These are phyloP conservation scores for Nettapus auritus DNA, from an alignment of 2,113 vertebrate species.

Conservation along the genomic window DNA sequence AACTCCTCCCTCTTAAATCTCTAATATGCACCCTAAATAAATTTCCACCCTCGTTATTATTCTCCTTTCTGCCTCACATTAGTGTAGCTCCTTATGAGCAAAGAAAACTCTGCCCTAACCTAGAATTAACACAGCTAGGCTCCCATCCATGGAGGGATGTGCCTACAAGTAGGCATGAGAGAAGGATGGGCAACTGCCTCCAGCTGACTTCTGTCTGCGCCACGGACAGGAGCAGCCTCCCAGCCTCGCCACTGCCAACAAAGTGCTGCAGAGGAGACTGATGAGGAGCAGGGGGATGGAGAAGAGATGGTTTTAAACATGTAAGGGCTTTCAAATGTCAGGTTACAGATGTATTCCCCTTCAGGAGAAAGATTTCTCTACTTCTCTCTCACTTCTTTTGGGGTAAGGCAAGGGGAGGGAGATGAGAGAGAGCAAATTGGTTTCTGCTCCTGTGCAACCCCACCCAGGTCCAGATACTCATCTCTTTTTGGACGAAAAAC, in stretches of 20 bases:
- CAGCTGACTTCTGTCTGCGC: background rate
- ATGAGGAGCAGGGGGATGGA: background rate
- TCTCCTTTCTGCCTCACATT: background rate
- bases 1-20: background rate
- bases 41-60: background rate
- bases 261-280: background rate
- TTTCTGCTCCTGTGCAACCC: constrained; percentile 54
- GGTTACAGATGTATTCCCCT: background rate
- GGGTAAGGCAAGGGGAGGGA: background rate
- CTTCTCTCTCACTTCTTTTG: background rate
- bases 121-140: background rate
- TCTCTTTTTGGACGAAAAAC: constrained; percentile 59
- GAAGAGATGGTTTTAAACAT: background rate
- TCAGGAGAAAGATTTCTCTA: constrained; percentile 47
- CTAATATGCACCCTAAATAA: accelerated
- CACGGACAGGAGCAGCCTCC: background rate
- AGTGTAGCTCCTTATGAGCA: background rate
- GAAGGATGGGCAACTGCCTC: background rate
- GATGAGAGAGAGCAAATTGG: constrained; percentile 15
- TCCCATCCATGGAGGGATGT: too few relatives aligned
- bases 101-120: background rate
- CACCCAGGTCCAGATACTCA: constrained; percentile 64
- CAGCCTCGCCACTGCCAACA: background rate
- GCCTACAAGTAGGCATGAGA: background rate
- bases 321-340: background rate